Percentiles rank a stretch among this genome's conserved stretches.
phyloP scores from a whole-genome alignment of 2,113 vertebrate genomes.

The Lagopus muta region DNA sequence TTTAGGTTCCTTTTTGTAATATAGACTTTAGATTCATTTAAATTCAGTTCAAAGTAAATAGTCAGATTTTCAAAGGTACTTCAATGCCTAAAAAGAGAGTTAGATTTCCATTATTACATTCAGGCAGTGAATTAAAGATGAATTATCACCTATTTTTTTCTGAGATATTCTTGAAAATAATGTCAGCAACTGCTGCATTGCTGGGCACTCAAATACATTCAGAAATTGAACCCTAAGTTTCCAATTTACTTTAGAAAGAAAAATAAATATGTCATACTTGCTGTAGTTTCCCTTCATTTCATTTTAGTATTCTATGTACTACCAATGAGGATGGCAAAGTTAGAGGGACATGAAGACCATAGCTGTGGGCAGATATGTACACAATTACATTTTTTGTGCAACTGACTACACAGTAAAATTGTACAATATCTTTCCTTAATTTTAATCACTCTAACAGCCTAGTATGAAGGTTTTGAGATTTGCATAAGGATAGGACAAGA shows the following conservation, averaged over 20 bases:
- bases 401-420: neutral
- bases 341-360: neutral
- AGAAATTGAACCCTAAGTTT: neutral
- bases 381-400: neutral
- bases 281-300: neutral
- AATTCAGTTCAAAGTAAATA: neutral
- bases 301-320: neutral
- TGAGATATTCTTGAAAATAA: neutral
- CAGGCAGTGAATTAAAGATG: neutral
- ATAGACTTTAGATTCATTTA: neutral
- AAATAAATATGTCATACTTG: neutral
- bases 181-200: neutral
- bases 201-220: neutral
- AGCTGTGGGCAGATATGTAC: rapidly evolving
- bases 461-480: rapidly evolving
- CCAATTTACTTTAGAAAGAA: neutral
- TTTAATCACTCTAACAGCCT: neutral
- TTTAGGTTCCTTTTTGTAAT: neutral
- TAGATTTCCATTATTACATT: neutral
- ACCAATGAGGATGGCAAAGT: neutral
- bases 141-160: neutral
- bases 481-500: neutral
- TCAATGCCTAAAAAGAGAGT: neutral
- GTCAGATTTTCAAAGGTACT: neutral
- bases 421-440: neutral